Evolutionary conservation across 2,797 vertebrate genomes (phyloP).

Genomic region (Dipus sagitta): DNA sequence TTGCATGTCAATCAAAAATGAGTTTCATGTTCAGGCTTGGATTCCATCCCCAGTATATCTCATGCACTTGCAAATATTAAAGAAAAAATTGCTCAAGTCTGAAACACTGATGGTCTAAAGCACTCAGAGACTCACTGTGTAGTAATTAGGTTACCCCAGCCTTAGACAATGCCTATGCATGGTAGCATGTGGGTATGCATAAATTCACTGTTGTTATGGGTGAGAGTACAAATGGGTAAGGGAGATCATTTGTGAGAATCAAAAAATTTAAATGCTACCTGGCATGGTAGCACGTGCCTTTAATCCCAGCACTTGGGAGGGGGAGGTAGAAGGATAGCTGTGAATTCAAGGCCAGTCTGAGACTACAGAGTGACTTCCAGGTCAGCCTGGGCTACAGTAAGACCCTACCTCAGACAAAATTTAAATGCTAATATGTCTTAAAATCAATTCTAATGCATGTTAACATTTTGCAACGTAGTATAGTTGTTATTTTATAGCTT

Average conservation of each 20-base stretch:
- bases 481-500: not conserved
- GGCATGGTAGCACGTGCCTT: no score
- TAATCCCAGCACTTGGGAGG: no score
- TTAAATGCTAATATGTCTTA: not conserved
- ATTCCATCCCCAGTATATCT: not conserved
- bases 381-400: no score
- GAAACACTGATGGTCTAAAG: not conserved
- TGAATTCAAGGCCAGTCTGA: no score
- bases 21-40: not conserved
- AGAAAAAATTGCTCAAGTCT: not conserved
- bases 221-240: not conserved
- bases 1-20: not conserved
- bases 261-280: not conserved
- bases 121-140: not conserved
- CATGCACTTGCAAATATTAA: not conserved
- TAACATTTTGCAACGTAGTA: not conserved
- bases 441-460: not conserved
- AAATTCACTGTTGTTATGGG: not conserved
- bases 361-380: no score
- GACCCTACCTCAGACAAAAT: not conserved
- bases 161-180: rapidly evolving
- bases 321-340: no score
- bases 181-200: not conserved
- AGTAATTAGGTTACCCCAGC: not conserved
- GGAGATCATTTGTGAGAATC: not conserved